phyloP scores from a whole-genome alignment of 92 coral and sea anemone genomes.

The Parazoanthus atlanticus region DNA sequence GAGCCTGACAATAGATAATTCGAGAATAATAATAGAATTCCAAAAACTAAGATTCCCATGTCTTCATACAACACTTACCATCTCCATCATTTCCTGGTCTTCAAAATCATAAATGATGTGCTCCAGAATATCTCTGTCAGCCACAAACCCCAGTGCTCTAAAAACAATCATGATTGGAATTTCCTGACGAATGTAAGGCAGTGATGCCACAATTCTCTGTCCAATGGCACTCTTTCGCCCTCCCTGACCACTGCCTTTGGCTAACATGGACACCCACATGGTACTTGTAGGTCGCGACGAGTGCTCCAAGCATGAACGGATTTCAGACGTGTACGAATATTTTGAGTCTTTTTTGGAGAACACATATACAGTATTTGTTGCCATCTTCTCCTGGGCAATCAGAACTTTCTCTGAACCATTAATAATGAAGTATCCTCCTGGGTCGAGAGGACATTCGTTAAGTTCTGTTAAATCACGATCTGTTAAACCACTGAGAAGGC shows the following conservation, averaged over 20 bases:
- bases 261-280: slow-evolving; percentile 99
- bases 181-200: slow-evolving; percentile 97
- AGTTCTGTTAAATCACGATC: slow-evolving; percentile 99
- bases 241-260: slow-evolving; percentile 90
- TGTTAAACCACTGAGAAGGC: slow-evolving; percentile 81
- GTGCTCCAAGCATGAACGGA: slow-evolving; percentile 95
- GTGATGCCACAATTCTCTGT: slow-evolving; percentile 93
- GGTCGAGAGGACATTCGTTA: slow-evolving; percentile 96
- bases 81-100: slow-evolving; percentile 99
- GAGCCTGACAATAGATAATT: neutral
- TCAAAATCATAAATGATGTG: slow-evolving; percentile 99
- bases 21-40: neutral
- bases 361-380: slow-evolving; percentile 97
- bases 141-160: slow-evolving; percentile 98
- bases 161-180: slow-evolving; percentile 98
- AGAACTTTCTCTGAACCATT: slow-evolving; percentile 98
- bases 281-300: slow-evolving; percentile 98
- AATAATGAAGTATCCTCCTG: slow-evolving; percentile 97
- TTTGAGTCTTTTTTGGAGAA: slow-evolving; percentile 97
- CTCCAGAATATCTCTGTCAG: slow-evolving; percentile 96
- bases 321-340: slow-evolving; percentile 97
- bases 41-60: neutral
- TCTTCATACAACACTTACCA: slow-evolving; percentile 61
- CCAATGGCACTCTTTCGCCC: slow-evolving; percentile 98
- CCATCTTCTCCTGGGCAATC: slow-evolving; percentile 99